These are phyloP conservation scores for Sylvietta virens DNA, from an alignment of 2,113 vertebrate species.

Conservation along the genomic window DNA sequence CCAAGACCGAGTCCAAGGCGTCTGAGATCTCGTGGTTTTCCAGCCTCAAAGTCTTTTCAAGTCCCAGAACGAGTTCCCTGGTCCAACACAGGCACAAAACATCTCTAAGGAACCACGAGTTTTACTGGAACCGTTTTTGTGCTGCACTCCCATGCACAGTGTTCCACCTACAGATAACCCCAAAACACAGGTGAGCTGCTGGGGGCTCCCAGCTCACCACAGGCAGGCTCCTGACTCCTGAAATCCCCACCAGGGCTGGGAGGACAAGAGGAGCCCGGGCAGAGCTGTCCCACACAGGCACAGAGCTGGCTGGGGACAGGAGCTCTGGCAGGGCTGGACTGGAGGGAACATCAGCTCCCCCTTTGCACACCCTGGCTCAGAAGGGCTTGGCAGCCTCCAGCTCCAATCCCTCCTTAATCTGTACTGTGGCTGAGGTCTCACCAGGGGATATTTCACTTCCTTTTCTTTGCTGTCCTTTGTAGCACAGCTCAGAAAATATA, in stretches of 20 bases:
- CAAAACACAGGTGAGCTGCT: not conserved
- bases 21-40: not conserved
- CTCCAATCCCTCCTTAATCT: not conserved
- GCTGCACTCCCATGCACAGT: not conserved
- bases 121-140: not conserved
- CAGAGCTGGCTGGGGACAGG: not conserved
- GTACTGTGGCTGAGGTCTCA: not conserved
- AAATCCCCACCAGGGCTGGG: not conserved
- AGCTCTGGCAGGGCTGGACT: not conserved
- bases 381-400: not conserved
- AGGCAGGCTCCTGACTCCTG: fast-evolving
- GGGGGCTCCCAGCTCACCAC: not conserved
- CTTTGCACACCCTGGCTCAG: not conserved
- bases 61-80: not conserved
- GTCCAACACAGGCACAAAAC: not conserved
- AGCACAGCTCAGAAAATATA: not conserved
- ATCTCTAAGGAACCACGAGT: no score
- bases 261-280: no score
- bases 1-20: not conserved
- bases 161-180: not conserved
- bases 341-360: not conserved
- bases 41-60: not conserved
- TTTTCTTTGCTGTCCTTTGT: not conserved
- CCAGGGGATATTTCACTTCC: not conserved
- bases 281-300: not conserved